Evolutionary conservation across 2,888 invertebrate species (phyloP).

Genomic region (Scaptomyza flava): DNA sequence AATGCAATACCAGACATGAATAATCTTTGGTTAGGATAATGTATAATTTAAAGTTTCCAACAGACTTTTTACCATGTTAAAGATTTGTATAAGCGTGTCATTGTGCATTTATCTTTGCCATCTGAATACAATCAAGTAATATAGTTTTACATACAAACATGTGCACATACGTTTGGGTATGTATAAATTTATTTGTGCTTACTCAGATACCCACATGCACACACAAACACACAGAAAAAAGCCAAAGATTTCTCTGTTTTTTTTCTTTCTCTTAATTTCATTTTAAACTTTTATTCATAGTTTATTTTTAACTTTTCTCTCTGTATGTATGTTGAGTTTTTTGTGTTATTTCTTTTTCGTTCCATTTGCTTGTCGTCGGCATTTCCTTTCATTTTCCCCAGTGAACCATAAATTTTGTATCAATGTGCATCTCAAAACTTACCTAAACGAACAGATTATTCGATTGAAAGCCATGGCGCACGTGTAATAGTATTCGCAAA

Average conservation of each 20-base stretch:
- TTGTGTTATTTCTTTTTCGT: constrained; percentile 33
- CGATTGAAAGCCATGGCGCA: constrained; percentile 27
- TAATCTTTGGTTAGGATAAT: too few species aligned
- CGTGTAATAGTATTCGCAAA: constrained; percentile 47
- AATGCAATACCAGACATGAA: not conserved
- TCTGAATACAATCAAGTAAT: constrained; percentile 41
- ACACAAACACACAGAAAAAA: constrained; percentile 18
- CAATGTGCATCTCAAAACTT: constrained; percentile 43
- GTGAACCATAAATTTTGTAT: constrained; percentile 26
- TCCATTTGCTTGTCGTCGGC: constrained; percentile 39
- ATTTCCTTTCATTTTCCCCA: constrained; percentile 4
- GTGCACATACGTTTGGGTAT: constrained; percentile 12
- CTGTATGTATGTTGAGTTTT: constrained; percentile 39
- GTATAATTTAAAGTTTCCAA: constrained; percentile 2
- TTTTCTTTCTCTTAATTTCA: constrained; percentile 27
- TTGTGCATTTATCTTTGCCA: constrained; percentile 61
- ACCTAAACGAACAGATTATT: not conserved
- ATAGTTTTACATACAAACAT: constrained; percentile 8
- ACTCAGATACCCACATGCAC: constrained; percentile 34
- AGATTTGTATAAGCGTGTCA: constrained; percentile 50
- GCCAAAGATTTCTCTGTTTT: constrained; percentile 58
- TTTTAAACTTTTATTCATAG: constrained; percentile 66
- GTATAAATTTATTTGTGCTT: constrained; percentile 21
- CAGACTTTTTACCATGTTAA: constrained; percentile 6
- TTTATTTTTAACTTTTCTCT: constrained; percentile 82